Evolutionary conservation across 2,797 vertebrate genomes (phyloP), one percentile per base, ranked within the genome.

Genomic region (Erpetoichthys calabaricus): DNA sequence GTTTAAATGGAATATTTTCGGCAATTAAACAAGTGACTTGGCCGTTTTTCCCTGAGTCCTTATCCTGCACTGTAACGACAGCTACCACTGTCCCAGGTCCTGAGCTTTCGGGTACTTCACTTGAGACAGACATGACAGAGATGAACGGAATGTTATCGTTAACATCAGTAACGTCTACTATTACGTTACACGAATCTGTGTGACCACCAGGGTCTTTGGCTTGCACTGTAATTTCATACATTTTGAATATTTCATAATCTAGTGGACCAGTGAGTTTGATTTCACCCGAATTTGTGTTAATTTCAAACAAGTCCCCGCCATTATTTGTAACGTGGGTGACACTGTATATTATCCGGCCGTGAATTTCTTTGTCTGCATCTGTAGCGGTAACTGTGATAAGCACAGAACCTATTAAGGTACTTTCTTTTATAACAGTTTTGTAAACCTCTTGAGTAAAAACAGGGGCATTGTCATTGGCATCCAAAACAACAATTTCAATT

Each of bases 71-170:
- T 57, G 85, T 82, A 2, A 86, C 61, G 72, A 86, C 78, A 1
- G 83, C 78, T 58, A 86, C 67, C 8, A 80, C 65, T 3, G 80
- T 83, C 1, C 71, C 79, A n/a, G 65, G 64, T 46, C 57, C 47
- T 0, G 78, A 74, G 55, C 86, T 68, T 47, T 88, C 84, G 2
- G 76, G 64, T 6, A 86, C 69, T 1, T 70, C 64, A 25, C 72
- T 80, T 3, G 80, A 80, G 3, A 83, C 64, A 0, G 83, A 88
- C n/a, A 83, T 79, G 0, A 85, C 59, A 7, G 59, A 76, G 8
- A 86, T 78, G 9, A 78, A 51, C 3, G 85, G 85, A 1, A 67
- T 63, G 51, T 86, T 86, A 7, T 86, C 85, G 73, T 88, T 86
- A 8, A 77, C 57, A 42, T 86, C 82, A 1, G 56, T 62, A 4